Evolutionary conservation across 2,113 vertebrate genomes (phyloP).

Genomic region (Copsychus sechellarum): DNA sequence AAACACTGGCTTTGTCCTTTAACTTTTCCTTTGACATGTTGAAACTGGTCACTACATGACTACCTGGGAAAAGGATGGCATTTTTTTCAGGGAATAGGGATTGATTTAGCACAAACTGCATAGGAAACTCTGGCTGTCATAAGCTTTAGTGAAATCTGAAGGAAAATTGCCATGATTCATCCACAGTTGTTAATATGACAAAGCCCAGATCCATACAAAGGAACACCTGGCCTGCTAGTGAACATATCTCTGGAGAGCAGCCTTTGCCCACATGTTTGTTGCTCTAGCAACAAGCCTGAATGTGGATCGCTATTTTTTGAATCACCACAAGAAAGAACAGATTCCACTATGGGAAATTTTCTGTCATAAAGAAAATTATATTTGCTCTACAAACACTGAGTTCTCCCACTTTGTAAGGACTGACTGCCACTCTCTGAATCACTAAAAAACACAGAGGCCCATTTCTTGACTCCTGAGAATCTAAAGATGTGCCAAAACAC

Average conservation of each 20-base stretch:
- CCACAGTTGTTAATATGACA: slow-evolving; percentile 14
- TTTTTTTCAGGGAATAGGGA: not conserved
- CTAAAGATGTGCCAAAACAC: slow-evolving; percentile 59
- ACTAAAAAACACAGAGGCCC: slow-evolving; percentile 4
- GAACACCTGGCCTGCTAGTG: slow-evolving; percentile 28
- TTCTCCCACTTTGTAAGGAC: slow-evolving; percentile 50
- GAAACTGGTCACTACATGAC: not conserved
- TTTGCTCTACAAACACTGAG: slow-evolving; percentile 36
- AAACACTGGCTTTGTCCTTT: not conserved
- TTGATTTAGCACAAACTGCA: not conserved
- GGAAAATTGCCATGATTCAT: slow-evolving; percentile 48
- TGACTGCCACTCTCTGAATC: slow-evolving; percentile 54
- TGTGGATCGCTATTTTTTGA: not conserved
- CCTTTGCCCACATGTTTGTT: slow-evolving; percentile 8
- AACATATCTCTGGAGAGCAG: not conserved
- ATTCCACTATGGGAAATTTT: slow-evolving; percentile 48
- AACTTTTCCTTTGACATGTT: not conserved
- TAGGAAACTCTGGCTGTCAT: not conserved
- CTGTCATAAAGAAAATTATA: slow-evolving; percentile 52
- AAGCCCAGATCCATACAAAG: slow-evolving; percentile 15
- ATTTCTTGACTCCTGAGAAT: slow-evolving; percentile 36
- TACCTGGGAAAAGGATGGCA: not conserved
- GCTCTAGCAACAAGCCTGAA: slow-evolving; percentile 31
- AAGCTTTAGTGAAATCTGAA: slow-evolving; percentile 5
- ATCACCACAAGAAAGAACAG: not conserved